These are phyloP conservation scores for Hoplodrina blanda DNA, from an alignment of 2,888 invertebrate genomes.

Conservation along the genomic window DNA sequence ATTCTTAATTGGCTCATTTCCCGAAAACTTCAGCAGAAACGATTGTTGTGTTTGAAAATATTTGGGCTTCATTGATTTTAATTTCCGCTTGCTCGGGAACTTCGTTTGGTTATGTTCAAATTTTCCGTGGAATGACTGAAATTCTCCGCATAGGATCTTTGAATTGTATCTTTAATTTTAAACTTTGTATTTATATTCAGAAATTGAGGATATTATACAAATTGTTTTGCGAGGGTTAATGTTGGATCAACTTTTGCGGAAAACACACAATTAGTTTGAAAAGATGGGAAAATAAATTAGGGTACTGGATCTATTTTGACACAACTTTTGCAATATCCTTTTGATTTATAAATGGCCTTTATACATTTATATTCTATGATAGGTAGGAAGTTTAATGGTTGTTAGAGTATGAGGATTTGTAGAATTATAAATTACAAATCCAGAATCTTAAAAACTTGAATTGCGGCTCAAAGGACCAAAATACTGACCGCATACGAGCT, in stretches of 20 bases:
- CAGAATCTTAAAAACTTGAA: background rate
- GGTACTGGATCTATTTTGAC: background rate
- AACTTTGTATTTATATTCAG: conserved; percentile 23
- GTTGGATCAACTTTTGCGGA: background rate
- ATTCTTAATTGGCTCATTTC: conserved; percentile 44
- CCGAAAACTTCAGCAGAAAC: conserved; percentile 27
- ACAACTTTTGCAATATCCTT: background rate
- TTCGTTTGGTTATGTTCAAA: conserved; percentile 38
- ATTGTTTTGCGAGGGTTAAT: conserved; percentile 10
- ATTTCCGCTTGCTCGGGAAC: conserved; percentile 38
- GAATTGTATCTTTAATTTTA: conserved; percentile 20
- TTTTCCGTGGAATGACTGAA: conserved; percentile 28
- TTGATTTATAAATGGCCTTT: background rate
- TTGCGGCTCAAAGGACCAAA: background rate
- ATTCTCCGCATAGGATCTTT: conserved; percentile 26
- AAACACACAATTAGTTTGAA: background rate
- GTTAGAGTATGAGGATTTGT: no score
- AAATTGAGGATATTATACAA: background rate
- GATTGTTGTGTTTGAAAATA: conserved; percentile 48
- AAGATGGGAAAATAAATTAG: background rate
- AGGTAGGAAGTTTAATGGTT: background rate
- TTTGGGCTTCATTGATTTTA: conserved; percentile 50
- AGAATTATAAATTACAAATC: background rate
- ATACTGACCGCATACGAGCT: background rate
- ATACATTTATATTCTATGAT: background rate